Evolutionary conservation across 92 coral and sea anemone species (phyloP).

Genomic region (Zoanthus sansibaricus): DNA sequence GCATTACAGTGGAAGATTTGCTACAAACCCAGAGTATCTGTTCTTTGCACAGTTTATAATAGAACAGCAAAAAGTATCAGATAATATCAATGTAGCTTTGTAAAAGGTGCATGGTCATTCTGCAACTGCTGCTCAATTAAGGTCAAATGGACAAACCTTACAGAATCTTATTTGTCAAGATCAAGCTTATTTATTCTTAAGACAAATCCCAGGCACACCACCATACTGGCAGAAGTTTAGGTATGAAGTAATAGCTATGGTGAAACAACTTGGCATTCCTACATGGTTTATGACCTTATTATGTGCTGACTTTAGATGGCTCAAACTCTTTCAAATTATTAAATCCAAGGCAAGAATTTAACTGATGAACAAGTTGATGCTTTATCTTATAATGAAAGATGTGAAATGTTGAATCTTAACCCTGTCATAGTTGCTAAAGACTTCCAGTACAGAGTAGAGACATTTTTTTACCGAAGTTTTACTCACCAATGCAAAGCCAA

Average conservation of each 20-base stretch:
- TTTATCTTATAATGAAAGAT: slow-evolving; percentile 72
- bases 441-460: slow-evolving; percentile 66
- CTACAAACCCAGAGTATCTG: slow-evolving; percentile 68
- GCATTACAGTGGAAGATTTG: slow-evolving; percentile 65
- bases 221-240: slow-evolving; percentile 62
- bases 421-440: slow-evolving; percentile 74
- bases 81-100: slow-evolving; percentile 60
- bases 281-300: slow-evolving; percentile 77
- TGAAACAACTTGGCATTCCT: slow-evolving; percentile 71
- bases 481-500: slow-evolving; percentile 17
- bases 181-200: slow-evolving; percentile 62
- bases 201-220: slow-evolving; percentile 62
- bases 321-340: slow-evolving; percentile 70
- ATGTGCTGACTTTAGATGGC: slow-evolving; percentile 83
- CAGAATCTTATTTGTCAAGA: slow-evolving; percentile 54
- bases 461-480: slow-evolving; percentile 8
- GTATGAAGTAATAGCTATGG: slow-evolving; percentile 67
- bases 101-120: slow-evolving; percentile 64
- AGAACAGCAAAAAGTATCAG: slow-evolving; percentile 63
- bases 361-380: slow-evolving; percentile 63
- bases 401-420: slow-evolving; percentile 68
- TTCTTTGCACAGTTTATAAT: slow-evolving; percentile 71
- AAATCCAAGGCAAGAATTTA: slow-evolving; percentile 51
- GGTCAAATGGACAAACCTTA: slow-evolving; percentile 55
- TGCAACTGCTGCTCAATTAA: slow-evolving; percentile 62